Evolutionary conservation across 2,113 vertebrate species (phyloP), one percentile per base, ranked within the genome.

Genomic region (Dryoscopus gambensis): DNA sequence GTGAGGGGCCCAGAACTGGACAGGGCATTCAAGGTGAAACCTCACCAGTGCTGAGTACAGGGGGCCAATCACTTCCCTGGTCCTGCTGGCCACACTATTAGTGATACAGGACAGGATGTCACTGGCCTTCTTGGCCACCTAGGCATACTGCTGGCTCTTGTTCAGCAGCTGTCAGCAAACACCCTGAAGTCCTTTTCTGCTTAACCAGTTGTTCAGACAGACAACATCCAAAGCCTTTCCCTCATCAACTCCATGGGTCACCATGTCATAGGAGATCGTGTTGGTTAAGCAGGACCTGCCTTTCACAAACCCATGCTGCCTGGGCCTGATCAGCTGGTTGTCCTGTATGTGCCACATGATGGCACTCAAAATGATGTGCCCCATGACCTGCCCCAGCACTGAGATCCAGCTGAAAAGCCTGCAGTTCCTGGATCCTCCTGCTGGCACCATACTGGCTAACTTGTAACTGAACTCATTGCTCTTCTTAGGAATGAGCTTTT

Each of bases 21-120:
- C 5, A 13, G 5, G 16, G 17, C 16, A 59, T 65, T 65, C 0
- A 0, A 79, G 20, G 6, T 31, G 33, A 14, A 28, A 24, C 4
- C 11, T 59, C 28, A 31, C 37, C 9, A 55, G 11, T 23, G 14
- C 15, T 19, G 18, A 70, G 8, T 25, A 70, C 27, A 50, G 28
- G 12, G n/a, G 11, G 5, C 20, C 12, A 8, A 8, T 31, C 18
- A 5, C 12, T 40, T 28, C 5, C 14, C 13, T 64, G 11, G 6
- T 44, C 27, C 30, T 52, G 20, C 33, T 35, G n/a, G 10, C 12
- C 37, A 46, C 65, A 5, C 6, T n/a, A 5, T 19, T 65, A 10
- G 7, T 78, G 44, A 27, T 39, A 59, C 8, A 47, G 4, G 3
- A 8, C 39, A 73, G 44, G 59, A 30, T 79, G 24, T 8, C 33